A percentile compares a stretch with the other conserved stretches of the same genome.
Evolutionary conservation across 2,797 vertebrate species (phyloP).

Genomic region (Channallabes apus): DNA sequence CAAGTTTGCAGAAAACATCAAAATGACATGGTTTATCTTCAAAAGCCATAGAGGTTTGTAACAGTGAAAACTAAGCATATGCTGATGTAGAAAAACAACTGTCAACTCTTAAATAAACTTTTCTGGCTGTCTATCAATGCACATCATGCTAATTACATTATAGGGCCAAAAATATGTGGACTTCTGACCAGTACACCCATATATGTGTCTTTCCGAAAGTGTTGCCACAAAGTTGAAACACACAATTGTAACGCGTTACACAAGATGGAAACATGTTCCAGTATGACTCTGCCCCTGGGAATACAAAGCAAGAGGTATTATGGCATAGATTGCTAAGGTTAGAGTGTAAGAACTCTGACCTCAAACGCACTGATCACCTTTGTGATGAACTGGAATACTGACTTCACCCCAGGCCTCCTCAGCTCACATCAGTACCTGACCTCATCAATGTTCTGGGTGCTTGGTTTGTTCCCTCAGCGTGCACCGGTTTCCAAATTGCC

Average conservation of each 20-base stretch:
- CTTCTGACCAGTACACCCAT: not conserved
- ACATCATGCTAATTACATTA: not conserved
- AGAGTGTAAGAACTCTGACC: not conserved
- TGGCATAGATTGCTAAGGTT: not conserved
- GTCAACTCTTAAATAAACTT: not conserved
- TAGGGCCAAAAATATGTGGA: not conserved
- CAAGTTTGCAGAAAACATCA: constrained; percentile 53
- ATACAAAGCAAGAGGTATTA: not conserved
- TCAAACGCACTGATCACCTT: not conserved
- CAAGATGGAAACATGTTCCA: not conserved
- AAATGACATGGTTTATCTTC: constrained; percentile 8
- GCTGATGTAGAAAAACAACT: not conserved
- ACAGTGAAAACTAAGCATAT: not conserved
- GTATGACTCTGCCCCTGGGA: not conserved
- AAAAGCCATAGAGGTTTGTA: not conserved
- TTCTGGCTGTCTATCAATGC: not conserved
- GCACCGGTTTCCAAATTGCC: too few relatives aligned
- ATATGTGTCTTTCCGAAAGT: not conserved
- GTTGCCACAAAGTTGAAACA: not conserved
- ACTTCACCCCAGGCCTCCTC: not conserved
- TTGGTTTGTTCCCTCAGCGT: too few relatives aligned
- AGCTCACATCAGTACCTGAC: not conserved
- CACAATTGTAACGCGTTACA: not conserved
- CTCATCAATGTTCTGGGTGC: not conserved
- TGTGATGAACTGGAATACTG: not conserved